phyloP scores from a whole-genome alignment of 2,797 vertebrate genomes.

The Sparus aurata region DNA sequence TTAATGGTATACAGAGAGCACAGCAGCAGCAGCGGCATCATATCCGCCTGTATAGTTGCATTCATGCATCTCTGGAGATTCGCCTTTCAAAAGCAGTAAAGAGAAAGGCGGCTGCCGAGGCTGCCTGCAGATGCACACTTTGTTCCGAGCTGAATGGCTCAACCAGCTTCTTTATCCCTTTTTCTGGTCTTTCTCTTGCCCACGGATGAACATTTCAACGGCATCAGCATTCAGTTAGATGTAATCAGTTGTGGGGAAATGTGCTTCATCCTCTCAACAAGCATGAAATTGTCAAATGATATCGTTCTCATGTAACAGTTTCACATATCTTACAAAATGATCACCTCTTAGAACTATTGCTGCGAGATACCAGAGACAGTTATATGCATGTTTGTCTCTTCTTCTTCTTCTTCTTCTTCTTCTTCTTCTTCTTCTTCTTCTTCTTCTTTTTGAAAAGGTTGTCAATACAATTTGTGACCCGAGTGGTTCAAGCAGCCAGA shows the following conservation, averaged over 20 bases:
- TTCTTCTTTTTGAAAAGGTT: neutral
- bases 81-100: slow-evolving; percentile 32
- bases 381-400: neutral
- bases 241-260: neutral
- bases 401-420: too few species aligned
- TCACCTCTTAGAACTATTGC: neutral
- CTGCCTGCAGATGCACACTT: slow-evolving; percentile 44
- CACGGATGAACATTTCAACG: neutral
- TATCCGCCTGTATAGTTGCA: slow-evolving; percentile 7
- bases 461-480: neutral
- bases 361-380: neutral
- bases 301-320: neutral
- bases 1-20: neutral
- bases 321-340: neutral
- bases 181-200: slow-evolving; percentile 12
- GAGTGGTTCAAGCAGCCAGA: slow-evolving; percentile 27
- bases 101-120: slow-evolving; percentile 13
- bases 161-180: slow-evolving; percentile 14
- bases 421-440: too few species aligned
- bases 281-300: neutral
- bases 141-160: slow-evolving; percentile 38
- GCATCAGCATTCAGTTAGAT: neutral
- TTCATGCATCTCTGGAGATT: slow-evolving; percentile 53
- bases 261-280: neutral
- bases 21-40: slow-evolving; percentile 1